A percentile compares a stretch with the other conserved stretches of the same genome.
phyloP scores from a whole-genome alignment of 2,113 vertebrate genomes.

The Clupea harengus region DNA sequence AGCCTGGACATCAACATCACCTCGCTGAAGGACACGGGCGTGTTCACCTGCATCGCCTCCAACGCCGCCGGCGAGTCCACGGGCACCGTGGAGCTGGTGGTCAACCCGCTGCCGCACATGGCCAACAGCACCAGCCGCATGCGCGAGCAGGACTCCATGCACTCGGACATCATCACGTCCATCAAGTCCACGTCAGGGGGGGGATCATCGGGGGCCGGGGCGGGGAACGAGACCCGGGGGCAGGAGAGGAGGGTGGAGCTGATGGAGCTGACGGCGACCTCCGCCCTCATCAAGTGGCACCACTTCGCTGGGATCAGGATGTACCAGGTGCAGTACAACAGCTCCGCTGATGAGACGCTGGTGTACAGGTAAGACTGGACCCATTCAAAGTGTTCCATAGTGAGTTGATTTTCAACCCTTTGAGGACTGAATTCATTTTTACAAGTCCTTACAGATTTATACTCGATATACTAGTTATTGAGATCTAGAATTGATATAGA shows the following conservation, averaged over 20 bases:
- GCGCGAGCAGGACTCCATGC: slow-evolving; percentile 75
- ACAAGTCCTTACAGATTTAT: too few species aligned
- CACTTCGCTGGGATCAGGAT: slow-evolving; percentile 80
- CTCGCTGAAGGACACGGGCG: slow-evolving; percentile 73
- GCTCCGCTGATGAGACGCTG: slow-evolving; percentile 84
- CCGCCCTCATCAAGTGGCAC: slow-evolving; percentile 86
- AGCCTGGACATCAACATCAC: slow-evolving; percentile 84
- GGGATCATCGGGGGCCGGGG: neutral
- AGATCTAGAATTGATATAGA: too few species aligned
- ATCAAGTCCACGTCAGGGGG: slow-evolving; percentile 71
- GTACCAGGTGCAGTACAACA: slow-evolving; percentile 98
- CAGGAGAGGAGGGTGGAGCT: slow-evolving; percentile 75
- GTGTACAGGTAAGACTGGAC: slow-evolving; percentile 83
- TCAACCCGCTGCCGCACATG: slow-evolving; percentile 76
- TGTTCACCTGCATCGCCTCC: slow-evolving; percentile 91
- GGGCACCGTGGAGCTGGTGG: slow-evolving; percentile 78
- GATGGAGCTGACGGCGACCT: slow-evolving; percentile 85
- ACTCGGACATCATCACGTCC: slow-evolving; percentile 86
- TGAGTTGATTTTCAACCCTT: too few species aligned
- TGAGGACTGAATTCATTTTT: too few species aligned
- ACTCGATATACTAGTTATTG: too few species aligned
- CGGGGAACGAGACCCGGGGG: slow-evolving; percentile 67
- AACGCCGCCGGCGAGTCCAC: slow-evolving; percentile 92
- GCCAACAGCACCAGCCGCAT: slow-evolving; percentile 87
- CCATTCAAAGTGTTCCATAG: too few species aligned